Evolutionary conservation across 2,797 vertebrate genomes (phyloP), one percentile per base, ranked within the genome.

Genomic region (Chaetodon trifasciatus): DNA sequence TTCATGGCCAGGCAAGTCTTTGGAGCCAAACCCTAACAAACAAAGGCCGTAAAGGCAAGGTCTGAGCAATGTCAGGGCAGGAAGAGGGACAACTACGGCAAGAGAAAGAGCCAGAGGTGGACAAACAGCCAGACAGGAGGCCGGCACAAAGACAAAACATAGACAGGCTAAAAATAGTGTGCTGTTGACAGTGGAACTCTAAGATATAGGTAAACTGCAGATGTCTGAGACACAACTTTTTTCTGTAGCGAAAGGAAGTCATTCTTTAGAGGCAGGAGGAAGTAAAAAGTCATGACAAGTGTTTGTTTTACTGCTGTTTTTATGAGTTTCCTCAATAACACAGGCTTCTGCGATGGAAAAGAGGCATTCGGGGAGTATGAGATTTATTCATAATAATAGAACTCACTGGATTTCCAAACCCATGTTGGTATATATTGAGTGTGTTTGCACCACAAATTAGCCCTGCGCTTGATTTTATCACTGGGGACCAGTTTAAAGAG

Each of bases 111-210:
- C 49, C 46, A 53, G 63, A 23, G 74, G 50, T 35, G 82, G 52
- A 74, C 49, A 87, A 77, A 86, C 21, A 87, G 50, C 17, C 79
- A 74, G 88, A 86, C 74, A 71, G 62, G 71, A 68, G 83, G 66
- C 44, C 4, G 23, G 35, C 6, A 12, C 37, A 56, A 84, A 89
- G 86, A 88, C 84, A 88, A 82, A 88, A 90, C 86, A 88, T 63
- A 76, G 81, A 79, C 77, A 39, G 67, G 65, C 79, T 85, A 88
- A 88, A 86, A 90, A 92, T 89, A 92, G 79, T 15, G 24, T 19
- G 53, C 57, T 77, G 82, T 87, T 86, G 84, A 89, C 61, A 55
- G 69, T 67, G 47, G 39, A 74, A 46, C 23, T 62, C 39, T 44
- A 39, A 78, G 74, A 81, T 79, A 81, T 55, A 84, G 70, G 57